Evolutionary conservation across 2,113 vertebrate genomes (phyloP), one percentile per base, ranked within the genome.

Genomic region (Rhombomys opimus): DNA sequence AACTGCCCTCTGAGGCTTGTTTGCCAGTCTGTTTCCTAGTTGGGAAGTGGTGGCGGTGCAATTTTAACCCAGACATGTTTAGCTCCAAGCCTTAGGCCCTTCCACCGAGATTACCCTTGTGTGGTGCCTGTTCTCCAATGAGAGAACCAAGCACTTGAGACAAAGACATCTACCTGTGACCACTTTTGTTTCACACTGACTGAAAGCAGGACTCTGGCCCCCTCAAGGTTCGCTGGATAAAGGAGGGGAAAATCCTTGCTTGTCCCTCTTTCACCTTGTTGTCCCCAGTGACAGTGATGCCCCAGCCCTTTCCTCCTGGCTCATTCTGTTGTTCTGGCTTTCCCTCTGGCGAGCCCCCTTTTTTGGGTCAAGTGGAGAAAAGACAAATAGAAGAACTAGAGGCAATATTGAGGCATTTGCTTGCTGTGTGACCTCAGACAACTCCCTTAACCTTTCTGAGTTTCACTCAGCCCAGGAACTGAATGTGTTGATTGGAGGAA

Each of bases 401-500:
- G 63, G 9, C 20, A 88, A 52, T 65, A 54, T 73, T 46, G 15
- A 0, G 25, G 50, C 57, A 59, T 6, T 70, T 38, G 5, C 50
- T 57, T 81, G 59, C 87, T 89, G 90, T 81, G 94, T 91, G 90
- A 61, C 61, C 52, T 87, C 87, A 35, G 78, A 32, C 67, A 72
- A 95, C 17, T 92, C 68, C 82, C 13, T 90, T 57, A 65, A 84
- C 75, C 27, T 93, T 88, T 87, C 91, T 94, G 88, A 84, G 52
- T 77, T 46, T 77, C 77, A 57, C 46, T 89, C 23, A 81, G n/a
- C 23, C 27, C 70, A 27, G 7, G 8, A 46, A 52, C 89, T 41
- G 38, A 0, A 13, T 25, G 27, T 14, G 2, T 7, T 50, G 15
- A 13, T 50, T 73, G 32, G 63, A 59, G 27, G 32, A 75, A 75